Evolutionary conservation across 2,113 vertebrate species (phyloP).

Genomic region (Lota lota): DNA sequence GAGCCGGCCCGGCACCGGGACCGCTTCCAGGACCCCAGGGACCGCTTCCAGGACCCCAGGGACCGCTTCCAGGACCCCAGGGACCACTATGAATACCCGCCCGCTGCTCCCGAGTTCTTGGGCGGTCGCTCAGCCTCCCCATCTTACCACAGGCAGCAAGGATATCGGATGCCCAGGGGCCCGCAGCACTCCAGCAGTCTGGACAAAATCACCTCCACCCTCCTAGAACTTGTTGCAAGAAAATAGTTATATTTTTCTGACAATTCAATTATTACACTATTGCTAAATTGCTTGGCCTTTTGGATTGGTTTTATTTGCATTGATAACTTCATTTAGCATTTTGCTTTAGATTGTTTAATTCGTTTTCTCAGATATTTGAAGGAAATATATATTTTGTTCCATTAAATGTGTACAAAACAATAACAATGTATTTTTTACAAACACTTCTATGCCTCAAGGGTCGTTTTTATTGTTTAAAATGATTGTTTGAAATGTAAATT

Average conservation of each 20-base stretch:
- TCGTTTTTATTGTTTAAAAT: background rate
- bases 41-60: conserved; percentile 34
- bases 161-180: conserved; percentile 19
- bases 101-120: conserved; percentile 22
- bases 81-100: conserved; percentile 19
- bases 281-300: background rate
- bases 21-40: conserved; percentile 35
- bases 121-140: conserved; percentile 35
- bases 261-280: background rate
- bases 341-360: background rate
- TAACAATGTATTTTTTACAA: background rate
- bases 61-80: conserved; percentile 42
- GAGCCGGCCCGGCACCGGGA: conserved; percentile 16
- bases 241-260: conserved; percentile 38
- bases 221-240: conserved; percentile 69
- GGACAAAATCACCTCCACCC: conserved; percentile 73
- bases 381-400: background rate
- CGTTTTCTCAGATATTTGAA: background rate
- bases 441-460: background rate
- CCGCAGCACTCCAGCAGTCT: conserved; percentile 56
- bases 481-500: background rate
- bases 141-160: conserved; percentile 29
- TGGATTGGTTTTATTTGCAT: background rate
- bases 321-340: background rate
- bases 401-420: background rate